Base-by-base conservation (phyloP, 2,888 invertebrate species). In the Trilocha varians region DNA sequence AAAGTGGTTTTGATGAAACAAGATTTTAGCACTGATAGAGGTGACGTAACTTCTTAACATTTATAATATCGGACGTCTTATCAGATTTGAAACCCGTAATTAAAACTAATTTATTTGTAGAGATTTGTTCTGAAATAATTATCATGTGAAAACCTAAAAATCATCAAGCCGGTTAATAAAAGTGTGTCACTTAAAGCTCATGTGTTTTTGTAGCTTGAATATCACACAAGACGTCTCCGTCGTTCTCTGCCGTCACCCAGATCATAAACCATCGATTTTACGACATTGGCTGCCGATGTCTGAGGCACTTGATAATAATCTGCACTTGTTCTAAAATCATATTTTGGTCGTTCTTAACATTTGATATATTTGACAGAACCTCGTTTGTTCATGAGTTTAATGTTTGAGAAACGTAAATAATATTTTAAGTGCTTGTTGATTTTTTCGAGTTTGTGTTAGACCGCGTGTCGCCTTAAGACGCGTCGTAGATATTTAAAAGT, bases 181-280 rank as follows among this genome's bases (percentile, higher is more conserved):
- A 55, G 61, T 58, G 62, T 62, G 61, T 58, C 61, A 57, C 52
- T 62, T 53, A 45, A 42, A 32, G 41, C 45, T 38, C 42, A 35
- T 53, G 59, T 58, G 25, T 57, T 58, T 60, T 49, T 45, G 43
- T 43, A 45, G 38, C 51, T 55, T 59, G 57, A 62, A 61, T 46
- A 60, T 62, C 60, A 62, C 57, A 55, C 52, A 54, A 62, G 64
- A 57, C 58, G 56, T 57, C 59, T 60, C 53, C 57, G 59, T 57
- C 44, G 46, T 46, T 57, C 55, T 48, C 59, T 53, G 53, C 54
- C 62, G 62, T 66, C 62, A 55, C 47, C 53, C 46, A 55, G 55
- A 42, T 66, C 72, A 56, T 72, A 67, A 70, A 72, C 45, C 48
- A 35, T 40, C 15, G 34, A 46, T 50, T 70, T 71, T 70, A 70